Base-by-base conservation (phyloP, 2,888 invertebrate species). In the Hermaeophaga mercurialis region DNA sequence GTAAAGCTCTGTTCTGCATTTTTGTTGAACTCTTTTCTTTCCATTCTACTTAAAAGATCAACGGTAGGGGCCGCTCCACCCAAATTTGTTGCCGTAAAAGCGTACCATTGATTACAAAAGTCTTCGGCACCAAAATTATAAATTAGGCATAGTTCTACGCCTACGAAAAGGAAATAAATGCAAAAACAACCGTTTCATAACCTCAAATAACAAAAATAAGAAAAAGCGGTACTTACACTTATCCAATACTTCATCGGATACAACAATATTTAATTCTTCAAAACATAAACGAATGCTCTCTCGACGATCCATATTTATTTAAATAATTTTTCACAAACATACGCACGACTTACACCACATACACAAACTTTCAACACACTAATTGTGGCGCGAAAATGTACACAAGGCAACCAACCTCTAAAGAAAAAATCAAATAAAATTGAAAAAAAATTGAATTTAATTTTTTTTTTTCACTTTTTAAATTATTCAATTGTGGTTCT, bases 101-200 rank as follows among this genome's bases (percentile, higher is more conserved):
- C 90, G 79, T 88, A 83, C 91, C 91, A 92, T 80, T 85, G 83
- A 72, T 89, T 87, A 47, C 85, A 87, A 66, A 91, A 85, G 68
- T 85, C 85, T 72, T 86, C 87, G 31, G 88, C 85, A 62, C 81
- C 81, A 45, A 89, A 77, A 67, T 81, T 78, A 73, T 89, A 85
- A 48, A 80, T 80, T 61, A 80, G 75, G 72, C 89, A 88, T 63
- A 90, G 78, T 74, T 84, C 85, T 69, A 85, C 80, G 72, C 83
- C 84, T 84, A 63, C 11, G 31, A 19, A 28, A 11, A 43, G 15
- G 28, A 38, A 7, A 26, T 31, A 14, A 22, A 11, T 31, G 17
- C 31, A 12, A 24, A 12, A 9, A n/a, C n/a, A n/a, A n/a, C n/a
- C n/a, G n/a, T n/a, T n/a, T n/a, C n/a, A 52, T 36, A 45, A 26